phyloP scores from a whole-genome alignment of 2,888 invertebrate genomes.

The Lottia scabra region DNA sequence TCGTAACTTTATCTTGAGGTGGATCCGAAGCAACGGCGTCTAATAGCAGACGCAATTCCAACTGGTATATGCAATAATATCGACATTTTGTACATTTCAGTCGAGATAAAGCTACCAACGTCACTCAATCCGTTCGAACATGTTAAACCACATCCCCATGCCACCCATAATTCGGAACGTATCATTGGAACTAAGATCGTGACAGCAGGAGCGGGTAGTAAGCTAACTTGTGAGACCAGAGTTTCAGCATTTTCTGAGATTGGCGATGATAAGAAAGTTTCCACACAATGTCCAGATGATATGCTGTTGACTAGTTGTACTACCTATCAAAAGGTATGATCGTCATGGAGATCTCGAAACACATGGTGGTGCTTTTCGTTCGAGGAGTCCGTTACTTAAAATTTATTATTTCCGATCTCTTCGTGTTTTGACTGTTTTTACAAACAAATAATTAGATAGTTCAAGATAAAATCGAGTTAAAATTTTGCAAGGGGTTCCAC shows the following conservation, averaged over 20 bases:
- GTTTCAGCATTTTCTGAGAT: slow-evolving; percentile 21
- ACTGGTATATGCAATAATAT: too few relatives aligned
- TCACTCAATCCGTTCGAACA: slow-evolving; percentile 9
- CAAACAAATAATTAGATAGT: too few relatives aligned
- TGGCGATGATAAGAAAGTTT: slow-evolving; percentile 24
- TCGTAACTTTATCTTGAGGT: too few relatives aligned
- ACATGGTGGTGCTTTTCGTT: too few relatives aligned
- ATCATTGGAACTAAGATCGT: slow-evolving; percentile 11
- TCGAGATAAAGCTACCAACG: slow-evolving; percentile 15
- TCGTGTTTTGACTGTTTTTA: too few relatives aligned
- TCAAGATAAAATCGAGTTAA: too few relatives aligned
- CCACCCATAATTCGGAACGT: slow-evolving; percentile 16
- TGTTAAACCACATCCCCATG: slow-evolving; percentile 14
- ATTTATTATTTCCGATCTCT: too few relatives aligned
- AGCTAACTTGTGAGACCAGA: slow-evolving; percentile 23
- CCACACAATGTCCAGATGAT: slow-evolving; percentile 19
- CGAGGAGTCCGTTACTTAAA: too few relatives aligned
- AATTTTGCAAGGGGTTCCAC: too few relatives aligned
- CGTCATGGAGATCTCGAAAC: too few relatives aligned
- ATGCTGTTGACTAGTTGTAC: slow-evolving; percentile 32
- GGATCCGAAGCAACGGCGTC: too few relatives aligned
- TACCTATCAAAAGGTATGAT: slow-evolving; percentile 19
- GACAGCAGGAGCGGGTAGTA: neutral
- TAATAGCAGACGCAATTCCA: too few relatives aligned
- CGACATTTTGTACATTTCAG: neutral